Conservation (phyloP, 2,113 vertebrate species). For the Salvator merianae region DNA sequence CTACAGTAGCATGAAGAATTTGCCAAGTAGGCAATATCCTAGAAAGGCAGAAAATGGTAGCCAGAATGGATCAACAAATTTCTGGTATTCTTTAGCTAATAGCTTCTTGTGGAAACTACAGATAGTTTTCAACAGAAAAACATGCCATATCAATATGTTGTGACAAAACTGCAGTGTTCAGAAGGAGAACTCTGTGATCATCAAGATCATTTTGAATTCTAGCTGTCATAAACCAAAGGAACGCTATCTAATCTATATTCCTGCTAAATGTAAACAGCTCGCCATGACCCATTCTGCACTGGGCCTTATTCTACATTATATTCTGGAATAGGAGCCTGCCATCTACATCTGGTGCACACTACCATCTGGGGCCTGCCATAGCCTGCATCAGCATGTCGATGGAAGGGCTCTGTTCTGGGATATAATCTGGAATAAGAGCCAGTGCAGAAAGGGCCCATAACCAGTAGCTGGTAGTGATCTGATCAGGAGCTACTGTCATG, state of each 20-base stretch:
- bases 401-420: no score
- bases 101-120: not conserved
- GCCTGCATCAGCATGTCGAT: not conserved
- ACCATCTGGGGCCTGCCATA: no score
- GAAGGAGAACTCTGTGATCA: not conserved
- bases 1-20: slow-evolving; percentile 18
- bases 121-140: not conserved
- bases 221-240: not conserved
- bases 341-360: no score
- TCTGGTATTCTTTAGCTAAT: not conserved
- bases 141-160: not conserved
- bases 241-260: no score
- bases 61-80: slow-evolving; percentile 35
- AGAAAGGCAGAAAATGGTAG: slow-evolving; percentile 22
- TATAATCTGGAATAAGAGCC: no score
- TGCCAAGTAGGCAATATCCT: slow-evolving; percentile 23
- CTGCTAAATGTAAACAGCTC: not conserved
- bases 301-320: no score
- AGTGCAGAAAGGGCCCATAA: no score
- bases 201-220: not conserved
- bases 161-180: not conserved
- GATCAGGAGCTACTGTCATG: not conserved
- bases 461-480: no score
- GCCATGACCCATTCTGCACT: not conserved
- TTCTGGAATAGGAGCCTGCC: no score